Evolutionary conservation across 2,797 vertebrate genomes (phyloP).

Genomic region (Sus cebifrons): DNA sequence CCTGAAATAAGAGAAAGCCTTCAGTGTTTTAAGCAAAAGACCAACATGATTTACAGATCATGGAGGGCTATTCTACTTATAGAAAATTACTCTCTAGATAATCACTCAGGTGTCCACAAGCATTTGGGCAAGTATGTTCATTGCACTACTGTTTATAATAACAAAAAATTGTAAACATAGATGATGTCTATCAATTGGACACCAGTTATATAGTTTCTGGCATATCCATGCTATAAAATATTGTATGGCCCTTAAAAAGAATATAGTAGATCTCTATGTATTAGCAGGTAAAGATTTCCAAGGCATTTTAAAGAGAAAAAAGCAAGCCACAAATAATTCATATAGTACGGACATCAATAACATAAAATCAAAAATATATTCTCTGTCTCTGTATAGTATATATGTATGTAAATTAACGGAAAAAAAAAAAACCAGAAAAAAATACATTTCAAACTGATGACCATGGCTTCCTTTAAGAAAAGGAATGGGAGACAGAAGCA

Average conservation of each 20-base stretch:
- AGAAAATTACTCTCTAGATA: neutral
- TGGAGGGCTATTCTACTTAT: neutral
- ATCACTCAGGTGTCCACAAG: neutral
- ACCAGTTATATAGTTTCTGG: neutral
- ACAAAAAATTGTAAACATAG: constrained; percentile 41
- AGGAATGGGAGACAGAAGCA: neutral
- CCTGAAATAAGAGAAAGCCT: neutral
- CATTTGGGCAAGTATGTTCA: neutral
- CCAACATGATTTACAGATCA: neutral
- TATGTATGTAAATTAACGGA: neutral
- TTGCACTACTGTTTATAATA: neutral
- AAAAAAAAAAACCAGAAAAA: neutral
- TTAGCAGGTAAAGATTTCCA: neutral
- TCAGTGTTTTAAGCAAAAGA: constrained; percentile 19
- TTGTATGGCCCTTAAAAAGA: neutral
- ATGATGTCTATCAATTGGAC: neutral
- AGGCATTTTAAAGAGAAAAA: constrained; percentile 1
- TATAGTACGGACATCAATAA: neutral
- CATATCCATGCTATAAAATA: neutral
- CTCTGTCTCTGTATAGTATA: neutral
- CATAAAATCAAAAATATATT: constrained; percentile 11
- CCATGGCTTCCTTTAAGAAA: constrained; percentile 8
- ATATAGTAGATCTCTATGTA: neutral
- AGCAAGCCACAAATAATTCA: neutral
- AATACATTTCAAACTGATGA: neutral